phyloP scores from a whole-genome alignment of 2,888 invertebrate species.

The Pecten maximus region DNA sequence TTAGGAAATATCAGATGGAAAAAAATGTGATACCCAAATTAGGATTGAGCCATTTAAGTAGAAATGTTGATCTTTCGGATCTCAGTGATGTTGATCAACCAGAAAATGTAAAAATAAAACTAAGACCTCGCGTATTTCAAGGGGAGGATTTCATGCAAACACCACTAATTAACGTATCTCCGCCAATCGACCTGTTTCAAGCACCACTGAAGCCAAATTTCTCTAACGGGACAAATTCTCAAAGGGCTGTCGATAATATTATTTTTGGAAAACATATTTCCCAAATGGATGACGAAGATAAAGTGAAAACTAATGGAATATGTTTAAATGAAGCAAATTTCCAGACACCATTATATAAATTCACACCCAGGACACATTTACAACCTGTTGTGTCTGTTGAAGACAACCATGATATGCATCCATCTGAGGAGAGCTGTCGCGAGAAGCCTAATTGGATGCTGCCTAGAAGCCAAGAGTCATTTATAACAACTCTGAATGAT shows the following conservation, averaged over 20 bases:
- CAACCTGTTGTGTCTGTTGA: background rate
- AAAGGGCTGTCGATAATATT: background rate
- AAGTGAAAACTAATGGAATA: background rate
- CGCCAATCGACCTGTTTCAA: background rate
- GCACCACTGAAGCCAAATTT: background rate
- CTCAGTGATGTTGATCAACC: background rate
- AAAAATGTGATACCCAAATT: background rate
- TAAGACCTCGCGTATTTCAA: background rate
- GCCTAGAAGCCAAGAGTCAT: background rate
- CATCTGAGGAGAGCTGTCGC: background rate
- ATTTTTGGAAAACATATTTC: background rate
- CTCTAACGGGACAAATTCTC: background rate
- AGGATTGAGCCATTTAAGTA: background rate
- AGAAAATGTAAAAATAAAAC: background rate
- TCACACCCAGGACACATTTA: background rate
- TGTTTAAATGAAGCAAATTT: background rate
- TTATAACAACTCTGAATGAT: background rate
- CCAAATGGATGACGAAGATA: background rate
- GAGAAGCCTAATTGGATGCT: background rate
- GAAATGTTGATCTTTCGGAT: background rate
- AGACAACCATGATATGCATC: background rate
- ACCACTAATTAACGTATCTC: background rate
- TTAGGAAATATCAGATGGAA: slow-evolving; percentile 49
- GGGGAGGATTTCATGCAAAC: background rate
- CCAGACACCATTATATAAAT: background rate